Base-by-base conservation (phyloP, 2,113 vertebrate species). In the Clarias batrachus region DNA sequence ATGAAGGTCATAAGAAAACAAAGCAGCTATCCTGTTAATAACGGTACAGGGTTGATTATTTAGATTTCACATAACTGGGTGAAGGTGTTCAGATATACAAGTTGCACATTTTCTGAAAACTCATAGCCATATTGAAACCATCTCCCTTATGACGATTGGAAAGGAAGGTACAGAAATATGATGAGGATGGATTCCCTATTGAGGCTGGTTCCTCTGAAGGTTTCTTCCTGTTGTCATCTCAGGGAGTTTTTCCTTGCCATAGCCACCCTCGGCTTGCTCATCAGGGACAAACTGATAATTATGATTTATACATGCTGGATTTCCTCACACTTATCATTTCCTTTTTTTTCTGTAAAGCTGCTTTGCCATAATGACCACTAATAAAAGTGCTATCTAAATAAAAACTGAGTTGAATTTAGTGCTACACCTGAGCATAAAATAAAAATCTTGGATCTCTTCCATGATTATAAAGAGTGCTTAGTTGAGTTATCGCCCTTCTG, bases 21-120 rank as follows among this genome's bases (percentile, higher is more conserved):
- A 70, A 17, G 27, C 3, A 27, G 33, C 19, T 9, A 16, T 10
- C 52, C 65, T 70, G 56, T 30, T 33, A 60, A 80, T 13, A 19
- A 60, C 33, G 23, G n/a, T 27, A 37, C 52, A 57, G 9, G 17
- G 10, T 71, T 70, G 30, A 23, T 71, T 54, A 57, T 4, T 8
- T 65, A 56, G 63, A 63, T 41, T 83, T 83, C 52, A 83, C 52
- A 71, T 33, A 73, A 66, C 56, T 68, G 14, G 52, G 52, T 57
- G 52, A 83, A 56, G 27, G 54, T 59, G 66, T 59, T 68, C 16
- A 83, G 52, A 70, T 70, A 25, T 10, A 63, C 60, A 10, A 23
- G 8, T 10, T 66, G 63, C n/a, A 66, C 25, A 41, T 41, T 41
- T 33, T 6, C 16, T 71, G 16, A 27, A 2, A 71, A 59, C 25